Evolutionary conservation across 2,797 vertebrate genomes (phyloP).

Genomic region (Epinephelus coioides): DNA sequence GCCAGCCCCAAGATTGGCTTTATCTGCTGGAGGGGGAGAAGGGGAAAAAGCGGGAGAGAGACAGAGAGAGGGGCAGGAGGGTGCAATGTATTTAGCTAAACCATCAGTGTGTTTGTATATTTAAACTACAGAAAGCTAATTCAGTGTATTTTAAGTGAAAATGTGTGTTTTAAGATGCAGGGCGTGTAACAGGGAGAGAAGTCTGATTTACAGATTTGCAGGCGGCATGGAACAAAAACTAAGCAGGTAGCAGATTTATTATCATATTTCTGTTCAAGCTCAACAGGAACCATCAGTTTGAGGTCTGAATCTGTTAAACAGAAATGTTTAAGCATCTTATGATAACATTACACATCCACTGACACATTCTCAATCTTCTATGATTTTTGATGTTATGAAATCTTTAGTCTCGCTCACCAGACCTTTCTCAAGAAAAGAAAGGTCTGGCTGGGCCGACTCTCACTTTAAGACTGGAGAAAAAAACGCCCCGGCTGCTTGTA

Average conservation of each 20-base stretch:
- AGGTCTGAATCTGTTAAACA: constrained; percentile 13
- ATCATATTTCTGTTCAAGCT: not conserved
- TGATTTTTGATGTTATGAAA: constrained; percentile 10
- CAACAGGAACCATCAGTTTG: not conserved
- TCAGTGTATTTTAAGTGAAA: constrained; percentile 3
- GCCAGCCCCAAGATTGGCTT: constrained; percentile 81
- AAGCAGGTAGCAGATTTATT: not conserved
- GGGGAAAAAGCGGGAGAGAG: constrained; percentile 9
- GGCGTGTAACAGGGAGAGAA: not conserved
- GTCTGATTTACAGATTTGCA: not conserved
- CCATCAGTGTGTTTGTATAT: constrained; percentile 35
- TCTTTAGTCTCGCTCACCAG: not conserved
- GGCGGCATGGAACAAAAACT: not conserved
- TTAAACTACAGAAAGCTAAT: constrained; percentile 29
- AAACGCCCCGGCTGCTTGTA: no score
- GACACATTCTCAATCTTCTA: constrained; percentile 13
- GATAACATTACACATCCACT: constrained; percentile 5
- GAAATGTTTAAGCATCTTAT: not conserved
- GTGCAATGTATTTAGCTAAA: constrained; percentile 40
- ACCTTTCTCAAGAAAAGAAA: no score
- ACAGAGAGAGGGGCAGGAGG: constrained; percentile 19
- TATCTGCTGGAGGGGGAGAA: constrained; percentile 68
- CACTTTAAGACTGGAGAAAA: no score
- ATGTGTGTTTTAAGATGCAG: not conserved
- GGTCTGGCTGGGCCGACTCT: no score